Base-by-base conservation (phyloP, 2,113 vertebrate genomes). In the Myocastor coypus region DNA sequence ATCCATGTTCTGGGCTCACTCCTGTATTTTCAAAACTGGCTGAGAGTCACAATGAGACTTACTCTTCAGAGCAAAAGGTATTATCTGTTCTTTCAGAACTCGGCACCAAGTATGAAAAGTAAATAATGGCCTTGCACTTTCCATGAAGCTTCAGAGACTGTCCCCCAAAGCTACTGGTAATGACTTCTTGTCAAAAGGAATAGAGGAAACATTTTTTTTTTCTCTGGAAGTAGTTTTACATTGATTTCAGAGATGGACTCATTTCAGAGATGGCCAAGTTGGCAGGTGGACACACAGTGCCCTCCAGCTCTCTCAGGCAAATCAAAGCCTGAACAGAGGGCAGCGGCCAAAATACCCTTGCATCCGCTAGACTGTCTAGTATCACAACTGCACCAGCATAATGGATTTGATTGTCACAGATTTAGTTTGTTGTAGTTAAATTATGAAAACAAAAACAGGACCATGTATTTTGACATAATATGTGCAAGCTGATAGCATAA, bases 111-210 rank as follows among this genome's bases (percentile, higher is more conserved):
- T 40, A 84, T 69, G 46, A 73, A 89, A 97, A 75, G 61, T 96
- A 98, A 98, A 96, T 91, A 97, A 86, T 3, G 19, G 75, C 80
- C 50, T 89, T 10, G 19, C 84, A 91, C 42, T 97, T 95, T 83
- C 77, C 88, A 83, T 34, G 42, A 92, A 96, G 64, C 81, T 96
- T 95, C 61, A 26, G 4, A 30, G 61, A 55, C 20, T 83, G 73
- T 90, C 88, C 55, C 94, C 87, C 91, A 97, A 94, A 97, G 95
- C 42, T 2, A 78, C 66, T 30, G 63, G 34, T 89, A 94, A 97
- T 13, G 83, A 97, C 34, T 97, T 96, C 92, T 92, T 96, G 96
- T 92, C 97, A 88, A 94, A 98, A 97, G 83, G 90, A 98, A 98
- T 89, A 95, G 89, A 95, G 55, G 52, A 80, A 94, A 94, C 92